Evolutionary conservation across 2,888 invertebrate genomes (phyloP), one percentile per base, ranked within the genome.

Genomic region (Andrena chrysosceles): DNA sequence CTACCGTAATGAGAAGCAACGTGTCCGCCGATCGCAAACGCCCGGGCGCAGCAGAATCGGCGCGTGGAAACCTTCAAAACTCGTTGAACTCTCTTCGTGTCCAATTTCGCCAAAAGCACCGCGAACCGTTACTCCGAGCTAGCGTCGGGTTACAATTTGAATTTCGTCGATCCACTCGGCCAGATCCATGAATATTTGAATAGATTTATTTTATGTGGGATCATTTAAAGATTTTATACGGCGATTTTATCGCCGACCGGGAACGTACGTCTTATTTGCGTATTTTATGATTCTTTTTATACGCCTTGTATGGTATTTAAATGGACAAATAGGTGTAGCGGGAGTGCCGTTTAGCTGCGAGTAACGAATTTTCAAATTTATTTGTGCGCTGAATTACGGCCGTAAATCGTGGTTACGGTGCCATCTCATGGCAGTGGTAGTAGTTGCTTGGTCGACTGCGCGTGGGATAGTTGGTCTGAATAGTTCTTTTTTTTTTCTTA

Each of bases 1-100:
- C 56, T 31, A 49, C 31, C 48, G 77, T 87, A 87, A 87, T 84
- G 85, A 83, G 83, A 80, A 75, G 76, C 76, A 79, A 83, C 81
- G 80, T 59, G 74, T 86, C 63, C 77, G 70, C 77, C 76, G 67
- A 83, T 81, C 84, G 73, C 70, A 77, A 81, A 81, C 66, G 75
- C 59, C 68, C 26, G 73, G 66, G 71, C 74, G 63, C 13, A 60
- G 69, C 64, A 80, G 66, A 74, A 80, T 74, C 75, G 72, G 13
- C 54, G 8, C 60, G 68, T 72, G 52, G 20, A 77, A 87, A 74
- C 56, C 33, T 79, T 72, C 33, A 42, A 74, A 64, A 77, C 77
- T 52, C 64, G 75, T 79, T 42, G 64, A 84, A 86, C 80, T 80
- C 80, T 71, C 80, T 66, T 59, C 23, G 2, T 49, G 16, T 42